A percentile compares a stretch with the other conserved stretches of the same genome.
phyloP scores from a whole-genome alignment of 1,140 invertebrate species.

The Papilio polytes region DNA sequence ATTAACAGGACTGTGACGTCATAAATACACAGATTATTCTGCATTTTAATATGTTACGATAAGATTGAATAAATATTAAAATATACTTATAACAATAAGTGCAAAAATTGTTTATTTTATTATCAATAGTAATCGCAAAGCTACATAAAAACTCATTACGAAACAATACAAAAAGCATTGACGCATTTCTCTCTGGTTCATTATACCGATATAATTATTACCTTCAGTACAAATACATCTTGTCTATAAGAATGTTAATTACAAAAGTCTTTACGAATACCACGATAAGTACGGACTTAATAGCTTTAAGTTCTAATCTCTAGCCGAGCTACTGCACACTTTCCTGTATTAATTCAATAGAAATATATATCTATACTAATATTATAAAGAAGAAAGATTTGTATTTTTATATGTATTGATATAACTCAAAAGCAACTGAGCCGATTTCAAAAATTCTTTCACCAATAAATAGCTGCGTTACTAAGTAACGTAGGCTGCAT shows the following conservation, averaged over 20 bases:
- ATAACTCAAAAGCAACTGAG: too few relatives aligned
- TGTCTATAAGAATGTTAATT: slow-evolving; percentile 76
- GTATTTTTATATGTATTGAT: too few relatives aligned
- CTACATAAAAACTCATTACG: slow-evolving; percentile 19
- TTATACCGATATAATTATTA: slow-evolving; percentile 42
- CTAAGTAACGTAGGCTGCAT: too few relatives aligned
- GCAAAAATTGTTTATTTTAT: too few relatives aligned
- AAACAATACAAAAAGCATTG: not conserved
- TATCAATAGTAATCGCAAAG: not conserved
- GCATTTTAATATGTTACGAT: too few relatives aligned
- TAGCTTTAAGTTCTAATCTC: slow-evolving; percentile 28
- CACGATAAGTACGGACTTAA: slow-evolving; percentile 30
- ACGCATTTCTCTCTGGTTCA: slow-evolving; percentile 18
- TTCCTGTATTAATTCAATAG: not conserved
- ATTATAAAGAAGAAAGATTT: not conserved
- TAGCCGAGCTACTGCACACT: not conserved
- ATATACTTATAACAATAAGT: too few relatives aligned
- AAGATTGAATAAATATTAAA: too few relatives aligned
- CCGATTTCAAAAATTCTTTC: too few relatives aligned
- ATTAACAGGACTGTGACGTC: too few relatives aligned
- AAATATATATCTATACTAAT: not conserved
- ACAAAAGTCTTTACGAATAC: slow-evolving; percentile 60
- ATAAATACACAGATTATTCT: too few relatives aligned
- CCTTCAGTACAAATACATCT: slow-evolving; percentile 45
- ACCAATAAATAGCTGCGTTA: too few relatives aligned